Percentiles rank a stretch among this genome's conserved stretches.
phyloP scores from a whole-genome alignment of 1,140 invertebrate genomes.

The Aphelinus certus region DNA sequence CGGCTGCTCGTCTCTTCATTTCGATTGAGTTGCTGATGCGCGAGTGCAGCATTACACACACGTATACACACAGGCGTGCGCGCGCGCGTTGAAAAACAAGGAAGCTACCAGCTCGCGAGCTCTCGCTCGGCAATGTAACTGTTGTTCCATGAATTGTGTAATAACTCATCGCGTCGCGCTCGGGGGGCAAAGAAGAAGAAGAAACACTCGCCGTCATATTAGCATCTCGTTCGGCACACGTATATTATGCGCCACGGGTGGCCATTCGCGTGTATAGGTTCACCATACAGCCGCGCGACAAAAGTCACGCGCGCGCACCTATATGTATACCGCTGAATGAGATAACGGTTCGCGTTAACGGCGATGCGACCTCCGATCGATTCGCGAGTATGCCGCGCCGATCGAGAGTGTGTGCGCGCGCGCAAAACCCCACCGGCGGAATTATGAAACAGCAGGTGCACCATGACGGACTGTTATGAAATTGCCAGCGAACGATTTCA shows the following conservation, averaged over 20 bases:
- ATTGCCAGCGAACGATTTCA: neutral
- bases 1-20: no score
- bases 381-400: neutral
- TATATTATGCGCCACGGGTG: no score
- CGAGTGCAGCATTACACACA: no score
- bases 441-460: neutral
- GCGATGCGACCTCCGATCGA: slow-evolving; percentile 15
- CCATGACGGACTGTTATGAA: neutral
- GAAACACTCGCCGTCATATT: neutral
- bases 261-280: no score
- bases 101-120: no score
- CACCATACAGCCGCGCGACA: no score
- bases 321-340: slow-evolving; percentile 15
- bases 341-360: slow-evolving; percentile 22
- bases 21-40: no score
- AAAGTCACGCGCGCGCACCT: neutral
- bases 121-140: neutral
- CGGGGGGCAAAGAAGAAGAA: neutral
- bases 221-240: neutral
- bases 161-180: neutral
- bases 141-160: slow-evolving; percentile 28
- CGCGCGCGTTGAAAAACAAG: no score
- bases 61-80: no score
- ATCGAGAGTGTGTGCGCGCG: no score
- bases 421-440: neutral